phyloP scores from a whole-genome alignment of 2,113 vertebrate species.

The Pongo pygmaeus region DNA sequence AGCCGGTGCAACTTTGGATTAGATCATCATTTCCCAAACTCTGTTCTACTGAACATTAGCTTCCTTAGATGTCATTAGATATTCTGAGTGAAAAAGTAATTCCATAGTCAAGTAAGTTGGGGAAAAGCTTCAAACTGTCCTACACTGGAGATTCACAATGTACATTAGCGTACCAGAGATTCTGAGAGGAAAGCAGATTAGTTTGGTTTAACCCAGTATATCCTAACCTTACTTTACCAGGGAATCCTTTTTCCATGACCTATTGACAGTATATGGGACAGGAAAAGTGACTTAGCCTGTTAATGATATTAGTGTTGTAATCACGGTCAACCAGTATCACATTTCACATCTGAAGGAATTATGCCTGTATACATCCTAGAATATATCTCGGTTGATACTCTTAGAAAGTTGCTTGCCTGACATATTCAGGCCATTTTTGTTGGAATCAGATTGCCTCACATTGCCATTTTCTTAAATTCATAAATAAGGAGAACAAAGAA shows the following conservation, averaged over 20 bases:
- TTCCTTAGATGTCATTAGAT: slow-evolving; percentile 24
- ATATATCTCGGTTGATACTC: background rate
- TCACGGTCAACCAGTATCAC: background rate
- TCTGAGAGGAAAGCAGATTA: background rate
- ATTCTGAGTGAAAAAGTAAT: background rate
- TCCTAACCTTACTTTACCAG: background rate
- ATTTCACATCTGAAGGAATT: slow-evolving; percentile 25
- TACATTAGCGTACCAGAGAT: background rate
- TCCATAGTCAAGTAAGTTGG: background rate
- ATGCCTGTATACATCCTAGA: background rate
- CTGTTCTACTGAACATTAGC: background rate
- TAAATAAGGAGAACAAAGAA: slow-evolving; percentile 31
- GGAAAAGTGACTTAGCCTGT: background rate
- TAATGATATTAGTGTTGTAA: background rate
- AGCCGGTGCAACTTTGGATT: background rate
- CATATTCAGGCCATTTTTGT: background rate
- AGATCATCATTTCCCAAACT: slow-evolving; percentile 40
- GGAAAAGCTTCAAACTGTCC: background rate
- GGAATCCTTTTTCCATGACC: slow-evolving; percentile 16
- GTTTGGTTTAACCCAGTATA: slow-evolving; percentile 19
- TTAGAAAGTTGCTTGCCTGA: background rate
- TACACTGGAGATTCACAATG: background rate
- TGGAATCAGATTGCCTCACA: background rate
- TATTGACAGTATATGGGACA: background rate
- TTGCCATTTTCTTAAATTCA: slow-evolving; percentile 33